These are phyloP conservation scores for Tupaia tana DNA, from an alignment of 2,113 vertebrate species.

Conservation along the genomic window DNA sequence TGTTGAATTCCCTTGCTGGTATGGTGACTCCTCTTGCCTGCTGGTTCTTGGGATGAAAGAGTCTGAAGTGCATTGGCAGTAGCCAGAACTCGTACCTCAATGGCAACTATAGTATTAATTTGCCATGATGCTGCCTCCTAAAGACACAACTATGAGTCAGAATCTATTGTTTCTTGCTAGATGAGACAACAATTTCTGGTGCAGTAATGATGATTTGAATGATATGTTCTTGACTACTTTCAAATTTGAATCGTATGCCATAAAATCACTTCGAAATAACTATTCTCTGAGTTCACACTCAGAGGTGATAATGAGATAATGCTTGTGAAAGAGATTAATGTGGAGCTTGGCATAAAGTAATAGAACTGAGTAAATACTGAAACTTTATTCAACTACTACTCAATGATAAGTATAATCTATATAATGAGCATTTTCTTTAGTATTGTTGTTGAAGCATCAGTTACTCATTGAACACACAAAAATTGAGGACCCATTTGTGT, in stretches of 20 bases:
- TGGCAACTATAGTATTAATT: not conserved
- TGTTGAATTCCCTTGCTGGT: not conserved
- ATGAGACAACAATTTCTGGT: not conserved
- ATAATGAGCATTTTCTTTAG: slow-evolving; percentile 19
- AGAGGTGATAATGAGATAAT: not conserved
- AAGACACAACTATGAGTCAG: not conserved
- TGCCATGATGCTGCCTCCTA: not conserved
- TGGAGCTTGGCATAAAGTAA: not conserved
- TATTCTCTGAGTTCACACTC: not conserved
- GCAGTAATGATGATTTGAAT: not conserved
- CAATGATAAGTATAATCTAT: not conserved
- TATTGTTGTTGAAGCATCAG: not conserved
- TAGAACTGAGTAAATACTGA: slow-evolving; percentile 13
- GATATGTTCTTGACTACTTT: not conserved
- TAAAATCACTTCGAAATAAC: slow-evolving; percentile 4
- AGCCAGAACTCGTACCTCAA: not conserved
- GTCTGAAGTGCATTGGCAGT: too few relatives aligned
- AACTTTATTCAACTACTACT: not conserved
- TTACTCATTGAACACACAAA: not conserved
- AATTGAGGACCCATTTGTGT: not conserved
- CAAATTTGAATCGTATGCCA: not conserved
- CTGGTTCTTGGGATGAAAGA: not conserved
- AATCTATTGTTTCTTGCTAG: not conserved
- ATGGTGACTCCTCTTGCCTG: not conserved
- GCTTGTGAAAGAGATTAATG: not conserved